A percentile compares a stretch with the other conserved stretches of the same genome.
Evolutionary conservation across 2,113 vertebrate genomes (phyloP).

Genomic region (Percopsis transmontana): DNA sequence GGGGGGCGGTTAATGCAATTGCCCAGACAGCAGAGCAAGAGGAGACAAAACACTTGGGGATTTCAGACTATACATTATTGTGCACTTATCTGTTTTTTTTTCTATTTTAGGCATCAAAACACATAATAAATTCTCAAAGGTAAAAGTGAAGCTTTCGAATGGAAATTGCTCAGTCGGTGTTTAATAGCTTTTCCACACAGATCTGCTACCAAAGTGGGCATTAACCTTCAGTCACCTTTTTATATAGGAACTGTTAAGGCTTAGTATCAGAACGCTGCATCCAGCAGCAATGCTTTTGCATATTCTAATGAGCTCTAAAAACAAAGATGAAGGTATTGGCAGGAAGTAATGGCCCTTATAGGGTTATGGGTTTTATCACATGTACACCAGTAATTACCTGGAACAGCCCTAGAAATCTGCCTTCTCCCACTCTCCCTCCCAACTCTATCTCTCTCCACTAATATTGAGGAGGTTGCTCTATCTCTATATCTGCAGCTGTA

Average conservation of each 20-base stretch:
- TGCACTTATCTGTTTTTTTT: not conserved
- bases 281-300: constrained; percentile 54
- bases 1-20: constrained; percentile 40
- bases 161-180: not conserved
- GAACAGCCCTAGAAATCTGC: constrained; percentile 58
- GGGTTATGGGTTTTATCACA: constrained; percentile 63
- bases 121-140: not conserved
- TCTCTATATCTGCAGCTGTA: constrained; percentile 61
- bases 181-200: not conserved
- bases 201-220: constrained; percentile 1
- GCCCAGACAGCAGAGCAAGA: constrained; percentile 23
- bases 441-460: constrained; percentile 27
- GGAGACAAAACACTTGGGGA: constrained; percentile 10
- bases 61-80: not conserved
- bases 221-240: constrained; percentile 41
- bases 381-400: constrained; percentile 68
- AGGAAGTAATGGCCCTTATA: constrained; percentile 53
- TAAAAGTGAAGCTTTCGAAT: not conserved
- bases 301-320: constrained; percentile 60
- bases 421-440: constrained; percentile 35
- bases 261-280: constrained; percentile 47
- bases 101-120: not conserved
- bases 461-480: constrained; percentile 33
- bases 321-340: constrained; percentile 63
- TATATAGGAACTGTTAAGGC: constrained; percentile 28